These are phyloP conservation scores for Crocallis elinguaria DNA, from an alignment of 2,888 invertebrate species.

Conservation along the genomic window DNA sequence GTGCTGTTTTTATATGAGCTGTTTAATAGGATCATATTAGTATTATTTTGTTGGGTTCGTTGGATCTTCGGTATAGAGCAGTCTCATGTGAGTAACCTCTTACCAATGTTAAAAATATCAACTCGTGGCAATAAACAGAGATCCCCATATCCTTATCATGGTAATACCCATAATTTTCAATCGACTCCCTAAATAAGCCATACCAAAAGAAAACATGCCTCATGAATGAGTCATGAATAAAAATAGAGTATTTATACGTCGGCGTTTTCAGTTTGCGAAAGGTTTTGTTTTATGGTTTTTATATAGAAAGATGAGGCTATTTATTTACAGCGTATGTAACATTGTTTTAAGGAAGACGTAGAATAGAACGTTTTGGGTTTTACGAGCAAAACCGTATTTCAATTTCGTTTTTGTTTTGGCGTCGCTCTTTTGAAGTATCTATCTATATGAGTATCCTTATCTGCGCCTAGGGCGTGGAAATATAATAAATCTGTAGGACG, in stretches of 20 bases:
- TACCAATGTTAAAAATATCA: slow-evolving; percentile 40
- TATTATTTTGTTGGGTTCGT: no score
- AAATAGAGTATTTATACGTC: slow-evolving; percentile 47
- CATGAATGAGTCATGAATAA: slow-evolving; percentile 64
- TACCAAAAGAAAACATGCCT: slow-evolving; percentile 41
- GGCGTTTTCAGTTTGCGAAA: slow-evolving; percentile 43
- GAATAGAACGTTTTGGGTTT: slow-evolving; percentile 31
- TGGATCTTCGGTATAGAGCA: no score
- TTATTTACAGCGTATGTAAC: slow-evolving; percentile 42
- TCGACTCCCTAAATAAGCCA: slow-evolving; percentile 55
- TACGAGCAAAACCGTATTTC: slow-evolving; percentile 35
- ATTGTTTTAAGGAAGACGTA: slow-evolving; percentile 39
- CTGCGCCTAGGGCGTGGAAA: no score
- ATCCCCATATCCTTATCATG: slow-evolving; percentile 22
- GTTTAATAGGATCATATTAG: no score
- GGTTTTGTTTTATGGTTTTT: slow-evolving; percentile 42
- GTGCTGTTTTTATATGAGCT: no score
- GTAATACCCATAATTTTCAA: slow-evolving; percentile 56
- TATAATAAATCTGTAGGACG: slow-evolving; percentile 9
- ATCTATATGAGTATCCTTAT: no score
- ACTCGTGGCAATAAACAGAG: slow-evolving; percentile 12
- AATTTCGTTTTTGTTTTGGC: slow-evolving; percentile 29
- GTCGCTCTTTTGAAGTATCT: slow-evolving; percentile 17
- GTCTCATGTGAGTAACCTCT: neutral
- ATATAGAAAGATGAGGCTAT: slow-evolving; percentile 45